A percentile compares a stretch with the other conserved stretches of the same genome.
phyloP scores from a whole-genome alignment of 2,113 vertebrate genomes.

The Eulemur rufifrons region DNA sequence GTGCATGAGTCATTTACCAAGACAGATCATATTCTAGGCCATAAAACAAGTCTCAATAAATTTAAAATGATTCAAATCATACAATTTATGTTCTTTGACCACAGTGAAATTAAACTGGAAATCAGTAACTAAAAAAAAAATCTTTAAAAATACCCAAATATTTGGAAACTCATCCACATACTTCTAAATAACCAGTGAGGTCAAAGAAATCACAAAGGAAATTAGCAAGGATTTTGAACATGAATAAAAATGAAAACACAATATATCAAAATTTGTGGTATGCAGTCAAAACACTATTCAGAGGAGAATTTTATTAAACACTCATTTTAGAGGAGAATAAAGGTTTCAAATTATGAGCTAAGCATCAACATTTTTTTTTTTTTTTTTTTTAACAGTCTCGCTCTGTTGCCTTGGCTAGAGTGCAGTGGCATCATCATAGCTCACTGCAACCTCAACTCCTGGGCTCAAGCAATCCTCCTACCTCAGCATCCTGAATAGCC shows the following conservation, averaged over 20 bases:
- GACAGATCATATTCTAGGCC: not conserved
- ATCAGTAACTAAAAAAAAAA: not conserved
- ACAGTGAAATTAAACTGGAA: conserved; percentile 21
- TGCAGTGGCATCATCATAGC: no score
- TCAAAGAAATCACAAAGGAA: conserved; percentile 35
- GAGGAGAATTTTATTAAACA: conserved; percentile 2
- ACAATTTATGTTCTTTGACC: not conserved
- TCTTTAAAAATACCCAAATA: not conserved
- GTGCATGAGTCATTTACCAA: not conserved
- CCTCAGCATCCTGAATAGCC: no score
- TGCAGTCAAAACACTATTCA: not conserved
- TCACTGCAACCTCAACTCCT: no score
- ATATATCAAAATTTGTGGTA: not conserved
- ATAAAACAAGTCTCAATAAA: conserved; percentile 46
- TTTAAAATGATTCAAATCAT: conserved; percentile 27
- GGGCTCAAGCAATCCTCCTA: no score
- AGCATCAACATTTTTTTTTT: not conserved
- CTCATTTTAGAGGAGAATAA: not conserved
- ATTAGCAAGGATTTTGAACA: not conserved
- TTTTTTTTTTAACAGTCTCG: no score
- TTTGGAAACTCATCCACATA: not conserved
- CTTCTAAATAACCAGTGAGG: not conserved
- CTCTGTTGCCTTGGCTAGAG: no score
- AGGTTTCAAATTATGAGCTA: not conserved
- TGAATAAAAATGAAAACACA: not conserved